phyloP scores from a whole-genome alignment of 2,888 invertebrate genomes.

The Hoplodrina blanda region DNA sequence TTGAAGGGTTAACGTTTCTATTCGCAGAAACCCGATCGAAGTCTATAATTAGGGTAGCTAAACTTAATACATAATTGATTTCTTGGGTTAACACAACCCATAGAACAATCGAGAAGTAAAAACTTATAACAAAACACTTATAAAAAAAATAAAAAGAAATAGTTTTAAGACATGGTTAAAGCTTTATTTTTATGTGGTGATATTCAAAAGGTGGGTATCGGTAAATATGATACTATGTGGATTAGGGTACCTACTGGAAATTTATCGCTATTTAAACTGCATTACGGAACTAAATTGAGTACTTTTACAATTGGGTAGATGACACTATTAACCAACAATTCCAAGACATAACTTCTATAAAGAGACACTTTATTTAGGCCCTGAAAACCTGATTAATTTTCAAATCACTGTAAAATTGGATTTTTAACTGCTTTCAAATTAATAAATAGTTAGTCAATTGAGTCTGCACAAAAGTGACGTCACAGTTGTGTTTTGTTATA shows the following conservation, averaged over 20 bases:
- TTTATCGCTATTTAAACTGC: not conserved
- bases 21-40: constrained; percentile 19
- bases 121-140: constrained; percentile 33
- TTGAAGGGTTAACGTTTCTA: constrained; percentile 16
- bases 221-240: constrained; percentile 12
- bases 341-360: no score
- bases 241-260: constrained; percentile 11
- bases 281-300: no score
- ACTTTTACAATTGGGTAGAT: no score
- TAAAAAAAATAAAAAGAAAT: constrained; percentile 17
- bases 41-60: not conserved
- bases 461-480: no score
- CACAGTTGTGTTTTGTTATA: no score
- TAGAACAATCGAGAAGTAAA: constrained; percentile 8
- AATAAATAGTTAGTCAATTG: no score
- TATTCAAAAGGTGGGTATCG: constrained; percentile 54
- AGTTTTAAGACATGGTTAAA: constrained; percentile 54
- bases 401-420: no score
- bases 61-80: constrained; percentile 1
- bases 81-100: constrained; percentile 15
- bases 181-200: constrained; percentile 55
- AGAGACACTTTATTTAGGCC: no score
- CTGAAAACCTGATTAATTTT: no score
- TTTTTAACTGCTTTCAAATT: no score
- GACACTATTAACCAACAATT: no score